A percentile compares a stretch with the other conserved stretches of the same genome.
These are phyloP conservation scores for Drosophila cognata DNA, from an alignment of 2,888 invertebrate species.

Conservation along the genomic window DNA sequence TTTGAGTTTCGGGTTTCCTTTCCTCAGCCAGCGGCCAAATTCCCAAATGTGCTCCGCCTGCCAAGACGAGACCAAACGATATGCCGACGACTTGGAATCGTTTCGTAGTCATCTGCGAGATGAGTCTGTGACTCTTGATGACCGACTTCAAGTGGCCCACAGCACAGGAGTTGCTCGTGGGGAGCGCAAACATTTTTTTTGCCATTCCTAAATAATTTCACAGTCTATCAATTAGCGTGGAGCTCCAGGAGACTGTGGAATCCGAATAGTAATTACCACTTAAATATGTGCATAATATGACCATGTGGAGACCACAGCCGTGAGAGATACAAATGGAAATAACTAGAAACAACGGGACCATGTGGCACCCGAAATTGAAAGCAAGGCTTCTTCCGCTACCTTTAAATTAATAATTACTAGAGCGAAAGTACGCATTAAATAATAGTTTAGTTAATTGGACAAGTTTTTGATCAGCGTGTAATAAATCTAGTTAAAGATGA, in stretches of 20 bases:
- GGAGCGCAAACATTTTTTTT: slow-evolving; percentile 44
- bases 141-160: slow-evolving; percentile 35
- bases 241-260: slow-evolving; percentile 34
- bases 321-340: background rate
- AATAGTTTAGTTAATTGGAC: no score
- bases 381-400: no score
- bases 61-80: slow-evolving; percentile 49
- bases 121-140: slow-evolving; percentile 42
- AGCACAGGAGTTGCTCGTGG: slow-evolving; percentile 47
- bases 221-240: slow-evolving; percentile 78
- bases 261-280: background rate
- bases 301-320: no score
- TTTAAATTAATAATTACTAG: no score
- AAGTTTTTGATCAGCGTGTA: no score
- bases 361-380: no score
- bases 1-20: slow-evolving; percentile 4
- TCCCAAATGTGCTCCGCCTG: slow-evolving; percentile 37
- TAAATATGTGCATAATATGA: background rate
- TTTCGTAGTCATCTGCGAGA: slow-evolving; percentile 16
- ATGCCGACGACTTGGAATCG: slow-evolving; percentile 50
- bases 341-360: background rate
- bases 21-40: slow-evolving; percentile 49
- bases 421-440: no score
- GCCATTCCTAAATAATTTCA: slow-evolving; percentile 75
- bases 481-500: no score